A percentile compares a stretch with the other conserved stretches of the same genome.
phyloP scores from a whole-genome alignment of 2,113 vertebrate species.

The Scalopus aquaticus region DNA sequence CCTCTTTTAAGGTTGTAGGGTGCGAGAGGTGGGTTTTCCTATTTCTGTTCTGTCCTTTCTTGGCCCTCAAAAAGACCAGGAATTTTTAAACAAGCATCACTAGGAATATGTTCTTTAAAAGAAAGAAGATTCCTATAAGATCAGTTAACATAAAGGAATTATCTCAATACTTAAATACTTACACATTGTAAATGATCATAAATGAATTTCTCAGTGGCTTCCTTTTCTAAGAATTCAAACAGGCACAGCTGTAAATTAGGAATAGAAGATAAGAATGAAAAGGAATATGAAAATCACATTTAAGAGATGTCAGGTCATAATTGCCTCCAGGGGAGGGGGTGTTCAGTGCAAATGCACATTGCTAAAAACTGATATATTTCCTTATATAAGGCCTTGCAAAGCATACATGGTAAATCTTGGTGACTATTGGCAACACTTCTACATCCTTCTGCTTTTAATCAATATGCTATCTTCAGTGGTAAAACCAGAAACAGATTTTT shows the following conservation, averaged over 20 bases:
- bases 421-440: accelerated
- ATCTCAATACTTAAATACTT: conserved; percentile 85
- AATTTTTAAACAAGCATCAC: conserved; percentile 44
- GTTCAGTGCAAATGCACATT: conserved; percentile 38
- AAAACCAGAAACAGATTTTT: neutral
- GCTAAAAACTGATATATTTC: neutral
- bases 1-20: conserved; percentile 33
- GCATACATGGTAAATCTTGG: neutral
- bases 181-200: conserved; percentile 88
- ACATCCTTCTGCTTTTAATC: conserved; percentile 3
- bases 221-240: conserved; percentile 89
- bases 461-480: neutral
- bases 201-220: conserved; percentile 87
- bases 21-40: neutral
- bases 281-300: conserved; percentile 10
- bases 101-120: neutral
- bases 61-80: conserved; percentile 34
- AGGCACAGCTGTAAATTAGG: conserved; percentile 85
- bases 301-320: conserved; percentile 2
- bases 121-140: conserved; percentile 35
- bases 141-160: neutral
- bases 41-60: conserved; percentile 13
- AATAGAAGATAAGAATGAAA: neutral
- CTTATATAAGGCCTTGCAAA: neutral
- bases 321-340: neutral